These are phyloP conservation scores for Andricus curvator DNA, from an alignment of 2,888 invertebrate species.

Conservation along the genomic window DNA sequence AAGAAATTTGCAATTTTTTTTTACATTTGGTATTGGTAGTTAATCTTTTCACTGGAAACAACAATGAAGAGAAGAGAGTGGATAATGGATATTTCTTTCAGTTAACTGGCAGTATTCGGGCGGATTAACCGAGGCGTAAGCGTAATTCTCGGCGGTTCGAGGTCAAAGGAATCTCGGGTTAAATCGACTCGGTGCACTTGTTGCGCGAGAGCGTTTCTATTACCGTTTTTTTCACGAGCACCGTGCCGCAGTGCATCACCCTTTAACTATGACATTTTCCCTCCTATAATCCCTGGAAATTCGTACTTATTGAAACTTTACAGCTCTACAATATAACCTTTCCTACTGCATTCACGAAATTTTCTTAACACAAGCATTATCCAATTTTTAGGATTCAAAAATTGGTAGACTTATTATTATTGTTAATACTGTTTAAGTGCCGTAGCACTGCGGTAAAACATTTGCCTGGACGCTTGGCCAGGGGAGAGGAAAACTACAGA, in stretches of 20 bases:
- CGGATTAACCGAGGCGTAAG: slow-evolving; percentile 51
- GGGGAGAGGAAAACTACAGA: no score
- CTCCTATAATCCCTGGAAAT: slow-evolving; percentile 28
- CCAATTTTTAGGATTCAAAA: background rate
- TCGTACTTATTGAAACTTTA: slow-evolving; percentile 30
- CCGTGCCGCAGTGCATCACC: slow-evolving; percentile 31
- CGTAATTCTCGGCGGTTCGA: slow-evolving; percentile 54
- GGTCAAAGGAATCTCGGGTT: slow-evolving; percentile 63
- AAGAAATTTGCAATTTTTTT: background rate
- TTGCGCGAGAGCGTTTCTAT: slow-evolving; percentile 54
- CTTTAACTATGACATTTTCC: slow-evolving; percentile 35
- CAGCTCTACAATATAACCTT: background rate
- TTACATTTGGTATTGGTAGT: background rate
- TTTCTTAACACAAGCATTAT: background rate
- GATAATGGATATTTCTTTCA: slow-evolving; percentile 38
- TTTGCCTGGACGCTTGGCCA: no score
- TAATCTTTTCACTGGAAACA: background rate
- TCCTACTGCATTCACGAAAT: background rate
- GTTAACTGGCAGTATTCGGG: slow-evolving; percentile 40
- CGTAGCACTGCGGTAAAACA: no score
- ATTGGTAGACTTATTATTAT: background rate
- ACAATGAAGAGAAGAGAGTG: slow-evolving; percentile 21
- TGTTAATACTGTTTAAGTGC: no score
- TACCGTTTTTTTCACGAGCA: slow-evolving; percentile 35
- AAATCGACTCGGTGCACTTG: slow-evolving; percentile 64